These are phyloP conservation scores for Phacellophora camtschatica DNA, from an alignment of 30 jellyfish, hydroid and myxozoan genomes.

Conservation along the genomic window DNA sequence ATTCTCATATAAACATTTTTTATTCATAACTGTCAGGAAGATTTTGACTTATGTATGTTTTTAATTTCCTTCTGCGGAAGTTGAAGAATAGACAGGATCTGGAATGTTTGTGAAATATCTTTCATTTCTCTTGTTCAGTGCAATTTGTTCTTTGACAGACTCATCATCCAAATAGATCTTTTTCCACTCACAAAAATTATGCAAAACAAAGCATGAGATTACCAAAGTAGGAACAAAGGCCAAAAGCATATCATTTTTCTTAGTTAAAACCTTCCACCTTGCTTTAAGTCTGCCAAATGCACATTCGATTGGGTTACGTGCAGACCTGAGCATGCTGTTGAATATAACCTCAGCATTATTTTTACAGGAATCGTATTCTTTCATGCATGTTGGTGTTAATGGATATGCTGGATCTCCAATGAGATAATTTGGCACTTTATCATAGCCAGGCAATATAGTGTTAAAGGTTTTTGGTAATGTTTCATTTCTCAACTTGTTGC, in stretches of 20 bases:
- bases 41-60: not conserved
- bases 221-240: conserved; percentile 48
- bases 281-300: conserved; percentile 86
- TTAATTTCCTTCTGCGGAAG: not conserved
- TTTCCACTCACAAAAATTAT: conserved; percentile 59
- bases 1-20: not conserved
- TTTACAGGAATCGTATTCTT: conserved; percentile 52
- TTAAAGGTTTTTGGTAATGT: conserved; percentile 8
- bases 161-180: conserved; percentile 11
- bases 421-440: conserved; percentile 46
- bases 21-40: not conserved
- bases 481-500: conserved; percentile 22
- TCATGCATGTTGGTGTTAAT: conserved; percentile 65
- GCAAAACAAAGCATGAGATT: conserved; percentile 67
- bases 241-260: conserved; percentile 38
- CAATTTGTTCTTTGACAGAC: not conserved
- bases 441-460: conserved; percentile 1
- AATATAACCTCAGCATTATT: conserved; percentile 52
- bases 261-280: conserved; percentile 58
- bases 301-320: conserved; percentile 76
- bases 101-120: not conserved
- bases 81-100: conserved; percentile 14
- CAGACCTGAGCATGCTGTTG: conserved; percentile 60
- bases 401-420: conserved; percentile 87
- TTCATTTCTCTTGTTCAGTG: not conserved